phyloP scores from a whole-genome alignment of 1,140 invertebrate species.

The Drosophila chauvacae region DNA sequence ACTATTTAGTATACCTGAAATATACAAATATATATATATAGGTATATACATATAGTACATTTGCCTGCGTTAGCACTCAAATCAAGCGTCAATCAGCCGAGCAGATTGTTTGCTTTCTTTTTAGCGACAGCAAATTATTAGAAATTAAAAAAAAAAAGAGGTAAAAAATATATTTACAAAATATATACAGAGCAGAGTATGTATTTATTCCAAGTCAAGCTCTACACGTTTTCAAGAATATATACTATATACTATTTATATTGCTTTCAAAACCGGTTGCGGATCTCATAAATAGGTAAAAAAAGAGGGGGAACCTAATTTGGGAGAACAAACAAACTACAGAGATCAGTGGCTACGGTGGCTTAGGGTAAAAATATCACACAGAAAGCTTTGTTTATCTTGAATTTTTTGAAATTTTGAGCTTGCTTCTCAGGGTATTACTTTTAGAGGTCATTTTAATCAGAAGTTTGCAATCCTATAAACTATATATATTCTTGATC shows the following conservation, averaged over 20 bases:
- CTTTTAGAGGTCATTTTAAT: no score
- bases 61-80: slow-evolving; percentile 25
- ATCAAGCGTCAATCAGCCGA: slow-evolving; percentile 41
- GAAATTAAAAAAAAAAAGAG: slow-evolving; percentile 3
- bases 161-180: background rate
- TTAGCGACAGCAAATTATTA: slow-evolving; percentile 28
- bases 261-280: slow-evolving; percentile 30
- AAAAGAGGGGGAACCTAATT: background rate
- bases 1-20: slow-evolving; percentile 19
- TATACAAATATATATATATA: background rate
- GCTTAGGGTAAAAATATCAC: no score
- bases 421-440: background rate
- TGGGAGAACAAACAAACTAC: slow-evolving; percentile 12
- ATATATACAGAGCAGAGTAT: background rate
- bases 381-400: no score
- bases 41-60: slow-evolving; percentile 20
- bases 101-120: slow-evolving; percentile 44
- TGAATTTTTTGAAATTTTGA: background rate
- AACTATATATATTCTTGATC: no score
- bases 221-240: slow-evolving; percentile 10
- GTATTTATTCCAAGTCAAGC: slow-evolving; percentile 15
- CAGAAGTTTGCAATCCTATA: no score
- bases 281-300: background rate
- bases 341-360: background rate
- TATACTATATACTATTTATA: background rate